phyloP scores from a whole-genome alignment of 2,113 vertebrate species.

The Origma solitaria region DNA sequence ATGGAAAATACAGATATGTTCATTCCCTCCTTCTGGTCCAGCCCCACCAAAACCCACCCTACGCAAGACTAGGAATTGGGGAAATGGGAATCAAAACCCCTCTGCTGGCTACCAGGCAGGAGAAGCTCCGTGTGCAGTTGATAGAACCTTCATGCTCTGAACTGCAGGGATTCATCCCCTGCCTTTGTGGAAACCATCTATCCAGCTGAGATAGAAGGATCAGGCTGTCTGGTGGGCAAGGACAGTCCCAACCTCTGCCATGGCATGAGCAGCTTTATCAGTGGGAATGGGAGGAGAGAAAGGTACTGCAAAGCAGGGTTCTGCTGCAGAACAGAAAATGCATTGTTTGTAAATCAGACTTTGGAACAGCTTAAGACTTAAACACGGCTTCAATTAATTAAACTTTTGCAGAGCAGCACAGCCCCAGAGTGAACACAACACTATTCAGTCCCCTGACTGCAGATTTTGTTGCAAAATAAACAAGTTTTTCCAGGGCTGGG shows the following conservation, averaged over 20 bases:
- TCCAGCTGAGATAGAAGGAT: not conserved
- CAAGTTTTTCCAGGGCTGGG: not conserved
- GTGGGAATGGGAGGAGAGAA: not conserved
- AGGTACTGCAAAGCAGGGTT: not conserved
- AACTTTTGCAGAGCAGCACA: not conserved
- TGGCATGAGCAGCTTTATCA: not conserved
- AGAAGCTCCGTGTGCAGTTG: not conserved
- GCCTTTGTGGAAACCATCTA: not conserved
- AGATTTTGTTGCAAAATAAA: not conserved
- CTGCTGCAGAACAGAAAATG: not conserved
- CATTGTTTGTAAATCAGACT: not conserved
- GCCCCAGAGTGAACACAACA: not conserved
- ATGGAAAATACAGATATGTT: fast-evolving
- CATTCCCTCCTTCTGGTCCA: not conserved
- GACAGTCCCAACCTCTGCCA: not conserved
- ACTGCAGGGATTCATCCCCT: not conserved
- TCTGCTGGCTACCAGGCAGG: not conserved
- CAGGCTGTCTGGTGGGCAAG: fast-evolving
- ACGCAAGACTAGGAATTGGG: not conserved
- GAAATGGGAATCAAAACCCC: not conserved
- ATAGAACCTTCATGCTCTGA: not conserved
- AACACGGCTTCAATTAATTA: not conserved
- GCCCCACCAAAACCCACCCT: not conserved
- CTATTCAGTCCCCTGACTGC: not conserved
- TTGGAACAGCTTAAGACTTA: not conserved